Evolutionary conservation across 2,113 vertebrate species (phyloP).

Genomic region (Cryptotis parvus): DNA sequence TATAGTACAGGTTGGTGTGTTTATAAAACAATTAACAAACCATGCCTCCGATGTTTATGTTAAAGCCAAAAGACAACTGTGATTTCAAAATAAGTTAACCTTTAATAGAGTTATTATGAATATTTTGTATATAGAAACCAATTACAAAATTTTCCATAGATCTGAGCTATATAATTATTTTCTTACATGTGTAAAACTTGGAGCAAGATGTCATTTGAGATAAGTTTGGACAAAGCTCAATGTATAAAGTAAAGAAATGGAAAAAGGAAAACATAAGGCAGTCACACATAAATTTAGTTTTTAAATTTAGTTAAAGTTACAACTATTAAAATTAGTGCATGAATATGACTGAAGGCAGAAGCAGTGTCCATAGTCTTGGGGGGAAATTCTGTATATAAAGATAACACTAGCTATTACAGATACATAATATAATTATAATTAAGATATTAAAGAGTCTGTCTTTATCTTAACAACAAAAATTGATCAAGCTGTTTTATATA

Average conservation of each 20-base stretch:
- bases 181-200: neutral
- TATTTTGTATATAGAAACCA: neutral
- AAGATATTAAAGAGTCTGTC: neutral
- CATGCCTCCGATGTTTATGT: neutral
- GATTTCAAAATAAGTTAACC: neutral
- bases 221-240: too few species aligned
- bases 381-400: neutral
- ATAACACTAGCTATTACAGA: neutral
- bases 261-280: neutral
- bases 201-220: too few species aligned
- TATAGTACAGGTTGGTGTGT: neutral
- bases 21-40: neutral
- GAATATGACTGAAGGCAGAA: neutral
- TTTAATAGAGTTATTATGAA: neutral
- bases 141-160: neutral
- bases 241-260: neutral
- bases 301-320: slow-evolving; percentile 16
- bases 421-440: neutral
- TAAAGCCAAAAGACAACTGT: slow-evolving; percentile 5
- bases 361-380: neutral
- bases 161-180: neutral
- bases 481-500: slow-evolving; percentile 2
- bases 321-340: neutral
- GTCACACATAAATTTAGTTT: neutral
- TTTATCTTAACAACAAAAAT: neutral